phyloP scores from a whole-genome alignment of 2,797 vertebrate genomes.

The Chelonia mydas region DNA sequence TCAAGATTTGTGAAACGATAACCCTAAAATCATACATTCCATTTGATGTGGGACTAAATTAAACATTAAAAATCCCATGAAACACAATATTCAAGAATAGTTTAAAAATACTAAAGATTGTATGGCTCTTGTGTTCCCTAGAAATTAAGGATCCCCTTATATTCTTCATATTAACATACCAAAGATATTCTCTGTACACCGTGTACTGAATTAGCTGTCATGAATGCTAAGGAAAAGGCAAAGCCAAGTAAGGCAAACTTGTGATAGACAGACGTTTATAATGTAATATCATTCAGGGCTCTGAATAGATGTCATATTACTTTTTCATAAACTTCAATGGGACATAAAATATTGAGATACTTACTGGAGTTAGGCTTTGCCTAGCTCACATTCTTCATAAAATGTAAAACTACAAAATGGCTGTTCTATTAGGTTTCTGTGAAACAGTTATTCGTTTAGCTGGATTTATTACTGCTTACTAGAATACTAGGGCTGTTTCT shows the following conservation, averaged over 20 bases:
- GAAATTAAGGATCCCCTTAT: not conserved
- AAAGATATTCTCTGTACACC: not conserved
- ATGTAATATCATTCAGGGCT: not conserved
- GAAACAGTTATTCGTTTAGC: not conserved
- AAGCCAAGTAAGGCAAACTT: not conserved
- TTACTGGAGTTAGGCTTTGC: not conserved
- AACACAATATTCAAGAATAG: not conserved
- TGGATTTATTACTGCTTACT: not conserved
- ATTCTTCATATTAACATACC: not conserved
- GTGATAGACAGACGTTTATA: fast-evolving
- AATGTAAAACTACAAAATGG: not conserved
- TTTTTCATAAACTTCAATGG: not conserved
- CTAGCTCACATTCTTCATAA: not conserved
- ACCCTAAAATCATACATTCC: not conserved
- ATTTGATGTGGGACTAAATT: constrained; percentile 1
- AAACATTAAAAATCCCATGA: not conserved
- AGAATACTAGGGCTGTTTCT: not conserved
- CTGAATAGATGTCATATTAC: not conserved
- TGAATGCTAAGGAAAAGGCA: not conserved
- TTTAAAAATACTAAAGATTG: not conserved
- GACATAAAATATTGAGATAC: not conserved
- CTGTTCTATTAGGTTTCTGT: not conserved
- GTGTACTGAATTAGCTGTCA: not conserved
- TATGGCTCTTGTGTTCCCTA: not conserved
- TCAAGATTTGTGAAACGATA: too few species aligned